These are phyloP conservation scores for Cebidichthys violaceus DNA, from an alignment of 2,113 vertebrate genomes.

Conservation along the genomic window DNA sequence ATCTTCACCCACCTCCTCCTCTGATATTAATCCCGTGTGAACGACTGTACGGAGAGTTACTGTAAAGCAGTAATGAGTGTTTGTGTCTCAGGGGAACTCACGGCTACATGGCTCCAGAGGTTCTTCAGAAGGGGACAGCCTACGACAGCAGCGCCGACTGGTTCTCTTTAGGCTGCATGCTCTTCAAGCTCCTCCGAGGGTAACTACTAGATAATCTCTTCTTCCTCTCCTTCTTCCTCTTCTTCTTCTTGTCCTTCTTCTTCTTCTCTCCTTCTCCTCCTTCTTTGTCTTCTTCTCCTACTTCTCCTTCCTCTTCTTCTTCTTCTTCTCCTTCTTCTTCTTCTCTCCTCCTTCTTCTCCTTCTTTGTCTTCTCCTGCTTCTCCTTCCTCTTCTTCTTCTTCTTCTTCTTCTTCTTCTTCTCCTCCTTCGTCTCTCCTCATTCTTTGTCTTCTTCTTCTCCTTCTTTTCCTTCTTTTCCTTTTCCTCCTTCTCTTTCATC, in stretches of 20 bases:
- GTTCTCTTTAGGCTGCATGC: constrained; percentile 99
- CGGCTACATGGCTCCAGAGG: constrained; percentile 99
- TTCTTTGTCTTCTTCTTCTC: too few species aligned
- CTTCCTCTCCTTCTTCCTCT: background rate
- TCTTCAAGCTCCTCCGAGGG: constrained; percentile 98
- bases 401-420: too few species aligned
- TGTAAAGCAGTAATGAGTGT: background rate
- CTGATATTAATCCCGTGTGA: background rate
- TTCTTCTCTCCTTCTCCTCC: background rate
- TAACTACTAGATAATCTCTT: constrained; percentile 73
- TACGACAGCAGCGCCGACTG: constrained; percentile 99
- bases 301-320: background rate
- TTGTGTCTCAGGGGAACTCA: constrained; percentile 90
- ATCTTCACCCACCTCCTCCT: background rate
- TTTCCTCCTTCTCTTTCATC: background rate
- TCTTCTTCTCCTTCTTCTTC: constrained; percentile 8
- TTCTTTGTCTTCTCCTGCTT: background rate
- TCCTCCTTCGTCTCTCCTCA: background rate
- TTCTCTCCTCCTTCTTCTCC: constrained; percentile 8
- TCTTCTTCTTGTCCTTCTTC: background rate
- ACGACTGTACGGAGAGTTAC: too few species aligned
- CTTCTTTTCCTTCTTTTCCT: too few species aligned
- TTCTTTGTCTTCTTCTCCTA: background rate
- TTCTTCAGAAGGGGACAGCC: constrained; percentile 96
- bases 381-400: too few species aligned